Conservation (phyloP, 2,888 invertebrate genomes). For the Ctena decussata region DNA sequence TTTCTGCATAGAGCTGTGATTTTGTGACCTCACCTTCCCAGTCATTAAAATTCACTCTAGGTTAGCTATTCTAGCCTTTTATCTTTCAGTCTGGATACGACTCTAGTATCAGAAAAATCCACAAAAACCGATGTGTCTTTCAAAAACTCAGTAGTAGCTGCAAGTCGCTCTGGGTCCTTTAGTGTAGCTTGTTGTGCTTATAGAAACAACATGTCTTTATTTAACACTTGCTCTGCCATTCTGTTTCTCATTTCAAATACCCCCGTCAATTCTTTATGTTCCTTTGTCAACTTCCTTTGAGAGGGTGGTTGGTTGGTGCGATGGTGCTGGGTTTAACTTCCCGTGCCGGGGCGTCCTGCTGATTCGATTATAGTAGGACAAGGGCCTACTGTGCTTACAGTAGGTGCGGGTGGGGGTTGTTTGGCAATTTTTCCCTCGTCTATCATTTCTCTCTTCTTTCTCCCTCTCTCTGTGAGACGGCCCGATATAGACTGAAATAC, state of each 20-base stretch:
- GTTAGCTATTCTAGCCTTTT: not conserved
- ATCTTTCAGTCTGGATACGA: not conserved
- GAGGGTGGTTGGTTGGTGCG: no score
- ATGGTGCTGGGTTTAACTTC: no score
- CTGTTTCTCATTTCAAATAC: conserved; percentile 47
- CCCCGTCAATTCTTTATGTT: conserved; percentile 40
- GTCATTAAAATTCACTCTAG: conserved; percentile 24
- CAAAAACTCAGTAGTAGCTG: conserved; percentile 30
- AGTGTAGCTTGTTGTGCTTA: conserved; percentile 50
- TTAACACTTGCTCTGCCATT: conserved; percentile 40
- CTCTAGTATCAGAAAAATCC: conserved; percentile 19
- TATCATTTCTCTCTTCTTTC: no score
- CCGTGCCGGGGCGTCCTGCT: no score
- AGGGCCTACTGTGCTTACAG: no score
- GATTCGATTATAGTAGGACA: no score
- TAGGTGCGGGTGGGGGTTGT: no score
- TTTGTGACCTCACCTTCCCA: conserved; percentile 27
- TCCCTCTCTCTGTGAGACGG: no score
- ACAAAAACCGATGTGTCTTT: conserved; percentile 29
- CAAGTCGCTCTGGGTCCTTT: conserved; percentile 29
- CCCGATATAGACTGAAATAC: no score
- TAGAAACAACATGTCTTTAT: conserved; percentile 53
- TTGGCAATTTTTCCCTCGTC: no score
- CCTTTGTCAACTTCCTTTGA: conserved; percentile 45
- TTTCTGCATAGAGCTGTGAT: not conserved